Percentiles rank a stretch among this genome's conserved stretches.
phyloP scores from a whole-genome alignment of 2,888 invertebrate species.

The Drosophila kuntzei region DNA sequence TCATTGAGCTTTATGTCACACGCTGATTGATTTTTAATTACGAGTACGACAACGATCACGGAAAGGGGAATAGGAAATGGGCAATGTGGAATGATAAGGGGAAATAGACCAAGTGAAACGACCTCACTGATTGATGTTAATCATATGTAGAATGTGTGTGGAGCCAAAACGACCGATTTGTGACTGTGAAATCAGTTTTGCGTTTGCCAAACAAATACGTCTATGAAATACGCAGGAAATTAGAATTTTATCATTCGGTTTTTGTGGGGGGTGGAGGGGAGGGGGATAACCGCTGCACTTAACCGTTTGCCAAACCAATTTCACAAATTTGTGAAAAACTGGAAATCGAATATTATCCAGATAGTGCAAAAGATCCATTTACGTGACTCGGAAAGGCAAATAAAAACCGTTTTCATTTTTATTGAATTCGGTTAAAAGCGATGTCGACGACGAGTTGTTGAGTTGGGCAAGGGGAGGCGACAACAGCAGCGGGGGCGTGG shows the following conservation, averaged over 20 bases:
- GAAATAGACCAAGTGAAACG: background rate
- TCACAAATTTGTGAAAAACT: conserved; percentile 47
- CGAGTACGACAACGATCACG: conserved; percentile 41
- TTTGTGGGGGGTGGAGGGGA: background rate
- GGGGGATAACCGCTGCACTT: conserved; percentile 29
- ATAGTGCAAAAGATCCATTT: conserved; percentile 77
- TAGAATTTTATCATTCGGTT: conserved; percentile 48
- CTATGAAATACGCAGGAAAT: conserved; percentile 42
- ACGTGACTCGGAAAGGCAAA: conserved; percentile 75
- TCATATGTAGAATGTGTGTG: conserved; percentile 60
- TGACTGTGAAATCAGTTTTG: conserved; percentile 25
- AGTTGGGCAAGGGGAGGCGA: background rate
- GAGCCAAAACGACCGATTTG: conserved; percentile 23
- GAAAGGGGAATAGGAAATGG: background rate
- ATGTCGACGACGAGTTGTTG: background rate
- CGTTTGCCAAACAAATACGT: conserved; percentile 22
- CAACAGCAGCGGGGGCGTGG: conserved; percentile 2
- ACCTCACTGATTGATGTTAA: conserved; percentile 61
- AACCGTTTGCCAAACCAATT: conserved; percentile 64
- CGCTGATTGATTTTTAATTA: conserved; percentile 79
- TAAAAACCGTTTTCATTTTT: conserved; percentile 73
- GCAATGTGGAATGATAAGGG: background rate
- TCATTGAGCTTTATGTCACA: conserved; percentile 56
- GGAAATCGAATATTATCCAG: conserved; percentile 68
- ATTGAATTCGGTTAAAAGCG: conserved; percentile 66